Evolutionary conservation across 2,888 invertebrate genomes (phyloP), one percentile per base, ranked within the genome.

Genomic region (Eupithecia dodoneata): DNA sequence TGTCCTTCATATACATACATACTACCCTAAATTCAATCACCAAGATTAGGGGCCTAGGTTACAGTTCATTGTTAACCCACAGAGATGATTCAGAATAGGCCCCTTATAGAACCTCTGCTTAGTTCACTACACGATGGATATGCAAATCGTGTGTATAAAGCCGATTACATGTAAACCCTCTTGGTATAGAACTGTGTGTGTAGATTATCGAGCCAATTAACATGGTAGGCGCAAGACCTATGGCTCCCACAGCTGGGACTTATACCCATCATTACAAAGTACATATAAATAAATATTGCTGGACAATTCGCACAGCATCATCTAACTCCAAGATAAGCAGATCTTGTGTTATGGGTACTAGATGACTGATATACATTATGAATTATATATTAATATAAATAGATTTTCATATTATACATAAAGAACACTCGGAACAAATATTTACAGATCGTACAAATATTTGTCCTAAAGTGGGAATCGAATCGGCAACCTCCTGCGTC

Each of bases 81-180:
- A 41, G 42, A 15, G 41, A 66, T 66, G 66, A 42, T 66, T 42
- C 5, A 70, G 70, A 67, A 69, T 72, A 75, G 75, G 66, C 71
- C 66, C 30, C 73, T 71, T 71, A 67, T 15, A 75, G 77, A 75
- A 76, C 71, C 70, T 74, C 72, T 85, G 86, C 86, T 87, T 86
- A 86, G 67, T 42, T 45, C 85, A 84, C 83, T 85, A 80, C 84
- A 78, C 84, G 82, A 84, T 85, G 86, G 85, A 86, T 89, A 92
- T 91, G 91, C 91, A 88, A 91, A 92, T 92, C 80, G 86, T 87
- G 85, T 89, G 87, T 87, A 84, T 85, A 83, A 85, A 88, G 87
- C 85, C 89, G 90, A 92, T 92, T 91, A 92, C 92, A 91, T 82
- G 88, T 84, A 90, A 90, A 89, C 90, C 89, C 89, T 88, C 90